Evolutionary conservation across 2,113 vertebrate species (phyloP).

Genomic region (Thomomys bottae): DNA sequence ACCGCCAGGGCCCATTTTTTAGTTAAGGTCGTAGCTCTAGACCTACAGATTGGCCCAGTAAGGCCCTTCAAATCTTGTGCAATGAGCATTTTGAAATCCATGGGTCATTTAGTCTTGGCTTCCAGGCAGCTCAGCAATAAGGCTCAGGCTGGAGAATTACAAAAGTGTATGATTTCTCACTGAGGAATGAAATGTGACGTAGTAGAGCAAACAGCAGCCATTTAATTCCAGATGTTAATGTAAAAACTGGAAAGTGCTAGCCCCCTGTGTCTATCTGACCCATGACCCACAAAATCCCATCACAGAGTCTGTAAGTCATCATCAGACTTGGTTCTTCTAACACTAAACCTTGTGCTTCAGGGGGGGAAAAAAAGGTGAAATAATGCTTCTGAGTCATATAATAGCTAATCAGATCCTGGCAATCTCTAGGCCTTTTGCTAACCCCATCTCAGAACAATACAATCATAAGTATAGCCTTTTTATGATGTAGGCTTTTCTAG

Average conservation of each 20-base stretch:
- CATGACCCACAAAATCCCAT: conserved; percentile 4
- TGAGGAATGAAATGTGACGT: conserved; percentile 73
- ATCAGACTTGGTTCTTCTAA: background rate
- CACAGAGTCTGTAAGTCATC: background rate
- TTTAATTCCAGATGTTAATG: conserved; percentile 76
- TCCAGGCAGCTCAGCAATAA: conserved; percentile 63
- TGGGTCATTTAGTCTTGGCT: conserved; percentile 66
- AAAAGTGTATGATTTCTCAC: conserved; percentile 77
- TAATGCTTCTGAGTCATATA: conserved; percentile 6
- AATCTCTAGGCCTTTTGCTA: background rate
- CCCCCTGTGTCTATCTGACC: conserved; percentile 34
- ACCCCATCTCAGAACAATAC: background rate
- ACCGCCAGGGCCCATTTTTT: conserved; percentile 50
- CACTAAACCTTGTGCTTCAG: background rate
- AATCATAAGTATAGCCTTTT: background rate
- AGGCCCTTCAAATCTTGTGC: conserved; percentile 70
- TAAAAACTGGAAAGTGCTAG: conserved; percentile 62
- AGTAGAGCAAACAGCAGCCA: conserved; percentile 56
- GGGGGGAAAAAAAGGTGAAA: background rate
- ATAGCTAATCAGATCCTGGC: background rate
- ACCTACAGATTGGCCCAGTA: conserved; percentile 51
- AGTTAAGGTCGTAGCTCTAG: conserved; percentile 56
- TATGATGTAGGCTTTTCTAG: background rate
- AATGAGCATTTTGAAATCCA: conserved; percentile 75
- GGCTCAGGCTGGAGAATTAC: conserved; percentile 69